Base-by-base conservation (phyloP, 2,888 invertebrate species). In the Harpalus rufipes region DNA sequence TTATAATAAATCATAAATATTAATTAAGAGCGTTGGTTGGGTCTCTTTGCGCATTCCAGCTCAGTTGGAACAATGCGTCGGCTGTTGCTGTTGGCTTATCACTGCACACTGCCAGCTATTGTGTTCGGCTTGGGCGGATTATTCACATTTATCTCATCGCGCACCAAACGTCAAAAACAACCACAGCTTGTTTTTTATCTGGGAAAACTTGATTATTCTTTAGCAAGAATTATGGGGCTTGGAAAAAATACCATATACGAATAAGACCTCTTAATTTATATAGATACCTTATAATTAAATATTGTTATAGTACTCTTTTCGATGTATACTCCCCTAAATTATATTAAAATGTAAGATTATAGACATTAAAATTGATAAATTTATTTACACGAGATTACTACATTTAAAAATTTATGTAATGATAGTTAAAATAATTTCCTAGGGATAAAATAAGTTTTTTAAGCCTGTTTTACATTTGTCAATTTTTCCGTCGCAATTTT, bases 1-100 rank as follows among this genome's bases (percentile, higher is more conserved):
- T 78, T 78, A 78, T 78, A 21, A 78, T 78, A 78, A 78, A 78
- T 78, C 56, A 78, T 78, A 78, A 78, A 78, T 78, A 58, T 78
- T 56, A 78, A 78, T 78, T 56, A 78, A 78, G 25, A 51, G 58
- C 32, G n/a, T 14, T 56, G 58, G 8, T 10, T 78, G 56, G 56
- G 58, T 25, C n/a, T 78, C 78, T 56, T 76, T 78, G 78, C 56
- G 78, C 78, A 78, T 78, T 56, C 78, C 78, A 58, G 12, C 44
- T 8, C 56, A 51, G 51, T 44, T 51, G 44, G 68, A 68, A 68
- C 68, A 68, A 68, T 68, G 68, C 39, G 12, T 14, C 32, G 32
- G 68, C 65, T 65, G 65, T 65, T 21, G 21, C 21, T 21, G 21
- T 21, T 21, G 25, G 65, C 68, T 68, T 68, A 68, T 68, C 68